Percentiles rank a stretch among this genome's conserved stretches.
These are phyloP conservation scores for Mermis nigrescens DNA, from an alignment of 2,888 invertebrate genomes.

Conservation along the genomic window DNA sequence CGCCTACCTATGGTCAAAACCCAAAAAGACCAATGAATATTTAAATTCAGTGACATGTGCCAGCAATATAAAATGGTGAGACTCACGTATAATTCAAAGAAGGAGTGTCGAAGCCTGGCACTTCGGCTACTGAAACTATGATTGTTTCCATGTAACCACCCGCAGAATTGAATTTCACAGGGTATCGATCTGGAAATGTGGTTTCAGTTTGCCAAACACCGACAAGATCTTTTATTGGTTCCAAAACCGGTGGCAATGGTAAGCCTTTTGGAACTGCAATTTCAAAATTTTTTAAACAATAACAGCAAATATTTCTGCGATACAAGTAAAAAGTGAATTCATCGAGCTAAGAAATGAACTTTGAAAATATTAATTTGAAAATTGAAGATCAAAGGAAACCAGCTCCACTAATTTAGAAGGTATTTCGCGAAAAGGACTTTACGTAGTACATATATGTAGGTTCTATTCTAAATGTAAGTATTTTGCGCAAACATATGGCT, in stretches of 20 bases:
- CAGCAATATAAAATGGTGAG: background rate
- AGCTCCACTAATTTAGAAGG: no score
- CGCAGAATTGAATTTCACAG: background rate
- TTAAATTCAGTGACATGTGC: no score
- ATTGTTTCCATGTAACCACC: constrained; percentile 21
- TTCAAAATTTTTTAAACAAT: background rate
- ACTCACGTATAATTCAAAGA: constrained; percentile 25
- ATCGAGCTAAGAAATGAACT: no score
- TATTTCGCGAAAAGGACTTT: no score
- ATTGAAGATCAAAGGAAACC: no score
- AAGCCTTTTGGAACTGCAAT: constrained; percentile 8
- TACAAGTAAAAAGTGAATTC: no score
- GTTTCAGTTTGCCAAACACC: constrained; percentile 23
- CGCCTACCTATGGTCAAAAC: no score
- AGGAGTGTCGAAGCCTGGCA: constrained; percentile 27
- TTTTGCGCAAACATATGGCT: no score
- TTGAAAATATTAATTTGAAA: no score
- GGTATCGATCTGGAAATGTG: constrained; percentile 4
- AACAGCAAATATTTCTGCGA: background rate
- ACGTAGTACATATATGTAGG: no score
- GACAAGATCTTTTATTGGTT: constrained; percentile 26
- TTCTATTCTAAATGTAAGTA: no score
- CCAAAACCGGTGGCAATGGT: constrained; percentile 25
- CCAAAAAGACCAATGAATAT: no score
- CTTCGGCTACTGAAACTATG: constrained; percentile 22